Evolutionary conservation across 2,797 vertebrate species (phyloP).

Genomic region (Mus caroli): DNA sequence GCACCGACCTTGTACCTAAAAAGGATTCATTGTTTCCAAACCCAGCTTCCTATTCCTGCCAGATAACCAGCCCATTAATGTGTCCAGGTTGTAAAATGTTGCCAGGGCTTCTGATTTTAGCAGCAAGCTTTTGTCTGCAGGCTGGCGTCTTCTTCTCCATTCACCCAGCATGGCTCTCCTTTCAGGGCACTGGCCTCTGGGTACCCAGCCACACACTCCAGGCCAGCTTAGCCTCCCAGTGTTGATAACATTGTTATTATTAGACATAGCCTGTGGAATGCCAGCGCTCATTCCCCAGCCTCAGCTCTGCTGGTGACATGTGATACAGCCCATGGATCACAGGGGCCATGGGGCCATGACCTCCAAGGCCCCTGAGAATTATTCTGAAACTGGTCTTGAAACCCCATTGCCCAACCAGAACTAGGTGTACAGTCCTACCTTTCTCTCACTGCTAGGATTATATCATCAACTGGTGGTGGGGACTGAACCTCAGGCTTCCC

Average conservation of each 20-base stretch:
- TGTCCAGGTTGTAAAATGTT: slow-evolving; percentile 88
- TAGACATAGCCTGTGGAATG: slow-evolving; percentile 88
- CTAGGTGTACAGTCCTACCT: background rate
- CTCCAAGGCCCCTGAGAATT: slow-evolving; percentile 82
- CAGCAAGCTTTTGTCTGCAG: slow-evolving; percentile 87
- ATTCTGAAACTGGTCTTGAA: slow-evolving; percentile 79
- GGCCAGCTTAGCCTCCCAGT: slow-evolving; percentile 84
- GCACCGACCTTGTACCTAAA: slow-evolving; percentile 88
- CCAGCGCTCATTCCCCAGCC: slow-evolving; percentile 85
- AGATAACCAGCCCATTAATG: slow-evolving; percentile 89
- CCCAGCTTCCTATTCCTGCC: slow-evolving; percentile 90
- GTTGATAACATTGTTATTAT: slow-evolving; percentile 89
- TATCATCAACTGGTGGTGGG: background rate
- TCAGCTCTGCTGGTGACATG: slow-evolving; percentile 81
- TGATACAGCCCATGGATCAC: slow-evolving; percentile 80
- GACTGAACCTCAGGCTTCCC: rapidly evolving
- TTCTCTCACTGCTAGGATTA: no score
- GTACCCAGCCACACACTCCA: slow-evolving; percentile 82
- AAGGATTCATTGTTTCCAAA: slow-evolving; percentile 89
- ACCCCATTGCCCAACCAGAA: slow-evolving; percentile 58
- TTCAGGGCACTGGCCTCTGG: slow-evolving; percentile 86
- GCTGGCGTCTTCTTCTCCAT: slow-evolving; percentile 88
- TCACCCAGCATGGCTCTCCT: slow-evolving; percentile 86
- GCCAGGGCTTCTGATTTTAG: slow-evolving; percentile 85
- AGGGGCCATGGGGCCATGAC: slow-evolving; percentile 74